These are phyloP conservation scores for Melinaea menophilus DNA, from an alignment of 2,888 invertebrate species.

Conservation along the genomic window DNA sequence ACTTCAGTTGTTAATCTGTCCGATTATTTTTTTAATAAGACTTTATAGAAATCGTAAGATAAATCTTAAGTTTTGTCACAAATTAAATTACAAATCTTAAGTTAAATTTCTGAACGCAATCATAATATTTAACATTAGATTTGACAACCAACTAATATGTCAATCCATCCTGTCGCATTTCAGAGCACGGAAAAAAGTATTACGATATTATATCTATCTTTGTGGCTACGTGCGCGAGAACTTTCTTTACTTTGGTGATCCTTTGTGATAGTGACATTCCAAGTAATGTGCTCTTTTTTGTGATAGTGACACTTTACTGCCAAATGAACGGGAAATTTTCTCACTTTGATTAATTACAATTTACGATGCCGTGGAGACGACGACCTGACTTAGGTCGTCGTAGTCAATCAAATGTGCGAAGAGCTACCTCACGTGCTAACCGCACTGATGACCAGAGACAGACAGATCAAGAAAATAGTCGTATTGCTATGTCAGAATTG, in stretches of 20 bases:
- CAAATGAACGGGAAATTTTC: slow-evolving; percentile 24
- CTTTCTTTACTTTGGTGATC: slow-evolving; percentile 30
- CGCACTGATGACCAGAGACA: slow-evolving; percentile 40
- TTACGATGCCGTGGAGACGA: slow-evolving; percentile 37
- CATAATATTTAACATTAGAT: slow-evolving; percentile 29
- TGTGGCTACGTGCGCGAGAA: slow-evolving; percentile 22
- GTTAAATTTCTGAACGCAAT: slow-evolving; percentile 25
- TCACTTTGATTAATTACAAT: slow-evolving; percentile 26
- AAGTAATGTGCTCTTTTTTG: slow-evolving; percentile 29
- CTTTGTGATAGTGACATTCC: slow-evolving; percentile 27
- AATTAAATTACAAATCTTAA: slow-evolving; percentile 19
- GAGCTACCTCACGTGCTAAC: slow-evolving; percentile 39
- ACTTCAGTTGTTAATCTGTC: slow-evolving; percentile 12
- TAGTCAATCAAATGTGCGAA: slow-evolving; percentile 39
- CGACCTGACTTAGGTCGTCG: slow-evolving; percentile 40
- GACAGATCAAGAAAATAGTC: slow-evolving; percentile 32
- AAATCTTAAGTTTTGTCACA: slow-evolving; percentile 28
- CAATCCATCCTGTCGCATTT: slow-evolving; percentile 26
- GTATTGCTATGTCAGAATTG: slow-evolving; percentile 33
- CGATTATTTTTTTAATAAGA: slow-evolving; percentile 8
- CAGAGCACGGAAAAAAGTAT: slow-evolving; percentile 21
- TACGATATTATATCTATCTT: slow-evolving; percentile 22
- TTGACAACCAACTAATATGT: slow-evolving; percentile 32
- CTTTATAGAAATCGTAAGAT: slow-evolving; percentile 9
- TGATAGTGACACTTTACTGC: slow-evolving; percentile 27